phyloP scores from a whole-genome alignment of 2,888 invertebrate species.

The Tetragonula carbonaria region DNA sequence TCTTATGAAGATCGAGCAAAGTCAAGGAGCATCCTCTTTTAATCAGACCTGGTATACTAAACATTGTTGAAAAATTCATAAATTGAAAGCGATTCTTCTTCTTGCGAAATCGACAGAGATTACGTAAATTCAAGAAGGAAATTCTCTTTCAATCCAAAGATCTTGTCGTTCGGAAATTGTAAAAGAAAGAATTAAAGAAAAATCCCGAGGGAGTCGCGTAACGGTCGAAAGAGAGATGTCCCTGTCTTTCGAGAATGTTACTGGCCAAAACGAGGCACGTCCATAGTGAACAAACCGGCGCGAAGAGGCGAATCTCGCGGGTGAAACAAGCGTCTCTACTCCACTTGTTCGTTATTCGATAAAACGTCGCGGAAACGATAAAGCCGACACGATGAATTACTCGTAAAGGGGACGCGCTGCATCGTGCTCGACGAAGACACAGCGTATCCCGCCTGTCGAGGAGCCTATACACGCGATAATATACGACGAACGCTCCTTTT shows the following conservation, averaged over 20 bases:
- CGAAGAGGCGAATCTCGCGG: background rate
- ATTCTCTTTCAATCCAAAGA: background rate
- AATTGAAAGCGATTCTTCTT: too few species aligned
- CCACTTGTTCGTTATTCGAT: slow-evolving; percentile 52
- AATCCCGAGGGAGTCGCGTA: background rate
- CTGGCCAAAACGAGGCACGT: background rate
- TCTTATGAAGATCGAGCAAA: too few species aligned
- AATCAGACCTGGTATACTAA: too few species aligned
- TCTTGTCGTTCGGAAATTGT: background rate
- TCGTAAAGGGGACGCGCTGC: slow-evolving; percentile 32
- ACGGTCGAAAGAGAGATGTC: background rate
- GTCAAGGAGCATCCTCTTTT: too few species aligned
- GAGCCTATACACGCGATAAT: slow-evolving; percentile 46
- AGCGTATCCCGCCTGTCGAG: slow-evolving; percentile 55
- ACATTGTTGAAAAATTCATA: too few species aligned
- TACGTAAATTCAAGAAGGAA: background rate
- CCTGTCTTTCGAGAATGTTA: background rate
- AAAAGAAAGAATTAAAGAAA: background rate
- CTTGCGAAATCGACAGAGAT: too few species aligned
- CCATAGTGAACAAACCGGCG: background rate
- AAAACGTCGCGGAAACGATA: slow-evolving; percentile 60
- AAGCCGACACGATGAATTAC: slow-evolving; percentile 59
- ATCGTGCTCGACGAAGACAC: slow-evolving; percentile 59
- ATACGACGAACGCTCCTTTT: slow-evolving; percentile 48
- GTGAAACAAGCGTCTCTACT: slow-evolving; percentile 21